Conservation (phyloP, 2,797 vertebrate species). For the Aeoliscus strigatus region DNA sequence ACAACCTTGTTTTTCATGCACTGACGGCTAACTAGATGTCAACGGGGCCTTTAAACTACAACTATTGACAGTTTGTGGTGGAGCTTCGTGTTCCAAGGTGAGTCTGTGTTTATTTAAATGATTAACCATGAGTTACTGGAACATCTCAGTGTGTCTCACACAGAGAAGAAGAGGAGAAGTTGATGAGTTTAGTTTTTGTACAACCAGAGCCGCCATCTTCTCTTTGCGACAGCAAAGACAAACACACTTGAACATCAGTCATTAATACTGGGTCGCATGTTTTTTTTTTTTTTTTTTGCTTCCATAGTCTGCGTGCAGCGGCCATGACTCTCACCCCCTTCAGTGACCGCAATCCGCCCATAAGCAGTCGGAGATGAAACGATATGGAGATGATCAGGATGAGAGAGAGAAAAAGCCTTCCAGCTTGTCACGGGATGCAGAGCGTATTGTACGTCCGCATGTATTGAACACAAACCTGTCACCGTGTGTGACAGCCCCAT, state of each 20-base stretch:
- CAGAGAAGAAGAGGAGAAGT: too few relatives aligned
- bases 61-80: too few relatives aligned
- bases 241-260: constrained; percentile 36
- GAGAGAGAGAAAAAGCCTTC: constrained; percentile 65
- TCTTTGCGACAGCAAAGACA: constrained; percentile 18
- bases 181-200: too few relatives aligned
- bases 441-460: constrained; percentile 79
- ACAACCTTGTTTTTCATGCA: too few relatives aligned
- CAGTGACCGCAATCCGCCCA: constrained; percentile 65
- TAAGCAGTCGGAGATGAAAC: constrained; percentile 70
- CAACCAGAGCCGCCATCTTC: too few relatives aligned
- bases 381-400: constrained; percentile 74
- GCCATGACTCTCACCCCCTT: constrained; percentile 55
- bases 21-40: too few relatives aligned
- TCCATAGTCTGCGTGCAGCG: constrained; percentile 45
- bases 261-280: constrained; percentile 39
- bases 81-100: too few relatives aligned
- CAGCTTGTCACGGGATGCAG: constrained; percentile 76
- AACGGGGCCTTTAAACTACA: too few relatives aligned
- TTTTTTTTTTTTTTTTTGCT: constrained; percentile 30
- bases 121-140: too few relatives aligned
- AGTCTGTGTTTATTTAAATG: too few relatives aligned
- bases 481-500: constrained; percentile 77
- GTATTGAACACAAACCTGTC: constrained; percentile 81
- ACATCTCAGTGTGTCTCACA: too few relatives aligned